Evolutionary conservation across 2,888 invertebrate species (phyloP), one percentile per base, ranked within the genome.

Genomic region (Acronicta aceris): DNA sequence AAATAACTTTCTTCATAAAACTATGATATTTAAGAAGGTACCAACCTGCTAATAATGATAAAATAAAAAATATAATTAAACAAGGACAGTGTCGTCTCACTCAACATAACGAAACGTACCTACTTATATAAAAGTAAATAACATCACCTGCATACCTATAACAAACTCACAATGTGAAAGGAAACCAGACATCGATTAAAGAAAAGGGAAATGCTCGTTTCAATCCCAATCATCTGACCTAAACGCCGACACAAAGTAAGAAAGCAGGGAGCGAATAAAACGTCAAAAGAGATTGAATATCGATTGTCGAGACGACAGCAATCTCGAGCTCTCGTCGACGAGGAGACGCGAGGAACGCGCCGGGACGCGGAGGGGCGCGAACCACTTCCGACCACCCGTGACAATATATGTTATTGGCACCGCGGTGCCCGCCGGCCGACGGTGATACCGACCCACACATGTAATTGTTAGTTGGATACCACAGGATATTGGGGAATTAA

Each of bases 201-300:
- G 79, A 80, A 81, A 82, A 82, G 79, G 79, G 78, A 84, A 85
- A 85, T 84, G 81, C 82, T 84, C 82, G 83, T 82, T 76, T 70
- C 87, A 83, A 87, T 89, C 85, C 81, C 87, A 88, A 90, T 91
- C 88, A 89, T 88, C 76, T 81, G 82, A 84, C 86, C 86, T 91
- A 90, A 92, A 91, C 89, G 89, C 82, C 89, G 86, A 86, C 89
- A 90, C 89, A 90, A 90, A 91, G 92, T 91, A 90, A 90, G 89
- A 90, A 92, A 90, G 88, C 89, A 84, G 87, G 89, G 89, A 89
- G 88, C 87, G 89, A 85, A 90, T 89, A 90, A 89, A 89, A 90
- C 89, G 91, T 91, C 92, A 92, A 93, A 85, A 92, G 93, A 94
- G 93, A 94, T 93, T 94, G 94, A 94, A 93, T 94, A 94, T 94